Evolutionary conservation across 2,797 vertebrate species (phyloP).

Genomic region (Poeciliopsis presidionis): DNA sequence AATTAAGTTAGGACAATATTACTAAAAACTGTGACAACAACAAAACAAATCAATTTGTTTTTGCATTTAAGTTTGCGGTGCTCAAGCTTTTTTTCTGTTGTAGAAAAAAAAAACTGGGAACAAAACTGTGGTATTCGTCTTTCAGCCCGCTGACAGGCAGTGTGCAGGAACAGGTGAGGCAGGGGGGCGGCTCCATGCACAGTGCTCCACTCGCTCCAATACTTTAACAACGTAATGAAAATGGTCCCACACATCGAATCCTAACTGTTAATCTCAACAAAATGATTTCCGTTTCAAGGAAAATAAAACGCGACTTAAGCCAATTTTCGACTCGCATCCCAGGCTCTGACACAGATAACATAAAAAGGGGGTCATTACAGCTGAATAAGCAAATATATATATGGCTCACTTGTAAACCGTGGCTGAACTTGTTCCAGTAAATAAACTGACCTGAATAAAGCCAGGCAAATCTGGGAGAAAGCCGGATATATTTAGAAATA

Average conservation of each 20-base stretch:
- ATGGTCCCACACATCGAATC: not conserved
- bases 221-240: not conserved
- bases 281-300: not conserved
- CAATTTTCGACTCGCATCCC: conserved; percentile 36
- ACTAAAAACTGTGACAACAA: too few relatives aligned
- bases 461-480: conserved; percentile 69
- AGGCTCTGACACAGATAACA: conserved; percentile 51
- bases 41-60: too few relatives aligned
- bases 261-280: not conserved
- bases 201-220: not conserved
- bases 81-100: not conserved
- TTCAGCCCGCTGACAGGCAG: not conserved
- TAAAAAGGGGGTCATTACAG: conserved; percentile 63
- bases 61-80: too few relatives aligned
- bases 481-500: conserved; percentile 68
- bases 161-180: not conserved
- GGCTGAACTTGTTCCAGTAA: conserved; percentile 75
- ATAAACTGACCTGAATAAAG: conserved; percentile 80
- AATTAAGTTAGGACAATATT: not conserved
- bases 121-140: not conserved
- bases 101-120: not conserved
- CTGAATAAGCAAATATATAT: conserved; percentile 63
- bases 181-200: not conserved
- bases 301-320: not conserved
- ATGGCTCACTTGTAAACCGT: conserved; percentile 60